A percentile compares a stretch with the other conserved stretches of the same genome.
Conservation (phyloP, 2,888 invertebrate genomes). For the Anoplius nigerrimus region DNA sequence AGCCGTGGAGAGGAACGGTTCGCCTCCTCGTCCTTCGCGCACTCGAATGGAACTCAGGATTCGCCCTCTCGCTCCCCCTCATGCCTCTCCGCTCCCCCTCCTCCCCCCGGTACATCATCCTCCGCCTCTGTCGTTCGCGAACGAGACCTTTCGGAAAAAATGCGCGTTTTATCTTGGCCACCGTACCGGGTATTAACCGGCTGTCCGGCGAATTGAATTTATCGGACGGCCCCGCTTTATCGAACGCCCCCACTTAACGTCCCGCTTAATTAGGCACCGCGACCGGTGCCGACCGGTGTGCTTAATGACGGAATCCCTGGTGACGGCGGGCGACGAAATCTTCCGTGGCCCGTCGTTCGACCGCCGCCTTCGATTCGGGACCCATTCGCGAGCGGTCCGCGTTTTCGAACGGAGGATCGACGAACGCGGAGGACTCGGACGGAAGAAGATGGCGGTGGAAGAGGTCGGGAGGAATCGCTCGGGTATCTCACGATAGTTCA, state of each 20-base stretch:
- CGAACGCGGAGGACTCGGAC: too few relatives aligned
- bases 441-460: too few relatives aligned
- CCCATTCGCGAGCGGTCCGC: neutral
- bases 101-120: constrained; percentile 57
- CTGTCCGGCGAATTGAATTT: constrained; percentile 65
- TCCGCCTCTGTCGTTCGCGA: constrained; percentile 42
- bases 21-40: constrained; percentile 27
- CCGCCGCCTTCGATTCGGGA: neutral
- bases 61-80: constrained; percentile 40
- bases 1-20: constrained; percentile 35
- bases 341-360: neutral
- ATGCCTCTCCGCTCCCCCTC: constrained; percentile 18
- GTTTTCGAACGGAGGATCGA: too few relatives aligned
- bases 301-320: constrained; percentile 54
- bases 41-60: constrained; percentile 37
- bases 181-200: constrained; percentile 61
- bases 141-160: constrained; percentile 54
- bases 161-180: constrained; percentile 52
- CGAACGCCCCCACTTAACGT: constrained; percentile 62
- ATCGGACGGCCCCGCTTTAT: constrained; percentile 60
- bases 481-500: too few relatives aligned
- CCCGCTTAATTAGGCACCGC: constrained; percentile 59
- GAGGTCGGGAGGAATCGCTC: too few relatives aligned
- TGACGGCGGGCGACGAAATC: constrained; percentile 46
- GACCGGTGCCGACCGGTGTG: constrained; percentile 46